phyloP scores from a whole-genome alignment of 2,113 vertebrate species.

The Neopipo cinnamomea region DNA sequence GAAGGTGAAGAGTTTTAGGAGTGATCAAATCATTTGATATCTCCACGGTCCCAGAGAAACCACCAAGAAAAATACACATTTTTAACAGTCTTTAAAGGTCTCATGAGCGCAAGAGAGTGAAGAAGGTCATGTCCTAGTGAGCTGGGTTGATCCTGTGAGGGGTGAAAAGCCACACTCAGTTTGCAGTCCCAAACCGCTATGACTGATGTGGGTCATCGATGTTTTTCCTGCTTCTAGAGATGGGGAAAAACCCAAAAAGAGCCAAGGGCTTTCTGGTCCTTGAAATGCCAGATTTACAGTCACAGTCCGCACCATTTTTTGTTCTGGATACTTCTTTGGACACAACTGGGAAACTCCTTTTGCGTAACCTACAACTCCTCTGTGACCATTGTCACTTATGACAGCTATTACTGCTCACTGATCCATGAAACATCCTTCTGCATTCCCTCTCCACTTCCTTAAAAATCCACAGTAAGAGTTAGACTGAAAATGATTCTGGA shows the following conservation, averaged over 20 bases:
- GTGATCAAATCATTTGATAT: not conserved
- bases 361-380: not conserved
- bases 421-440: not conserved
- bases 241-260: not conserved
- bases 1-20: not conserved
- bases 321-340: not conserved
- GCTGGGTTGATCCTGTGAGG: not conserved
- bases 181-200: not conserved
- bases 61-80: not conserved
- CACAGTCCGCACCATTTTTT: not conserved
- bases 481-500: not conserved
- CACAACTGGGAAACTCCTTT: not conserved
- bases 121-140: not conserved
- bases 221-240: not conserved
- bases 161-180: not conserved
- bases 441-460: not conserved
- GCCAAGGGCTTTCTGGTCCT: not conserved
- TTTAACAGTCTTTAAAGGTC: not conserved
- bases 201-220: not conserved
- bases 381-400: not conserved
- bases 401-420: not conserved
- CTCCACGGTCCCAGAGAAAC: too few relatives aligned
- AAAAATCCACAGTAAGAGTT: not conserved
- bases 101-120: not conserved
- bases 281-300: not conserved